Evolutionary conservation across 2,888 invertebrate genomes (phyloP).

Genomic region (Chloroclysta siterata): DNA sequence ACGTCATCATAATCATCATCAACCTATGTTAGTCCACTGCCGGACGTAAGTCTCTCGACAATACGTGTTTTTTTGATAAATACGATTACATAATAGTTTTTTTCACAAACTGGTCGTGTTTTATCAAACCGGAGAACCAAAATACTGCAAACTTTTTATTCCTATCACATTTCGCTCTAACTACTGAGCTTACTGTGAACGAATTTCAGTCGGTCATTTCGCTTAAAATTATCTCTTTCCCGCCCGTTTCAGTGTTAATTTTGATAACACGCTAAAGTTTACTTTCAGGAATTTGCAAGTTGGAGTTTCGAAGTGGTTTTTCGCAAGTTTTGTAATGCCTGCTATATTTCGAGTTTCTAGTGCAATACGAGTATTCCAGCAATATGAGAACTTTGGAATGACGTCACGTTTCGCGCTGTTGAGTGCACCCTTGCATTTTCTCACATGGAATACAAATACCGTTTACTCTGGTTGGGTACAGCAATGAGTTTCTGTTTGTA

Average conservation of each 20-base stretch:
- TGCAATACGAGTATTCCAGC: constrained; percentile 11
- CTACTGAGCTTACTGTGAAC: constrained; percentile 3
- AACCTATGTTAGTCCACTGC: too few relatives aligned
- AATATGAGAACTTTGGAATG: constrained; percentile 23
- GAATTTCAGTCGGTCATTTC: constrained; percentile 25
- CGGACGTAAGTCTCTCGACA: too few relatives aligned
- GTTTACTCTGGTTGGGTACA: constrained; percentile 6
- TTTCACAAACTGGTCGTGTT: too few relatives aligned
- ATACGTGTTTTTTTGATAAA: too few relatives aligned
- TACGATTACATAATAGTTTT: too few relatives aligned
- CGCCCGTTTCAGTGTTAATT: constrained; percentile 33
- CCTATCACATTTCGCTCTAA: background rate
- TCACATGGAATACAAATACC: constrained; percentile 12
- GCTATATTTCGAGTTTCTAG: constrained; percentile 15
- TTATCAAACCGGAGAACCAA: too few relatives aligned
- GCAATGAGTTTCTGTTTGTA: background rate
- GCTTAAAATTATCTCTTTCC: constrained; percentile 30
- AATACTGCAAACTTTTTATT: too few relatives aligned
- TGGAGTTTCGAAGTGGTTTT: constrained; percentile 24
- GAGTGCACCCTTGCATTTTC: constrained; percentile 16
- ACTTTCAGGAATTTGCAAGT: constrained; percentile 24
- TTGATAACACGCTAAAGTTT: constrained; percentile 28
- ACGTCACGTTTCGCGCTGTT: constrained; percentile 18
- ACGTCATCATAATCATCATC: too few relatives aligned
- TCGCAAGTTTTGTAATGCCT: constrained; percentile 26